Evolutionary conservation across 2,113 vertebrate genomes (phyloP).

Genomic region (Paradisaea rubra): DNA sequence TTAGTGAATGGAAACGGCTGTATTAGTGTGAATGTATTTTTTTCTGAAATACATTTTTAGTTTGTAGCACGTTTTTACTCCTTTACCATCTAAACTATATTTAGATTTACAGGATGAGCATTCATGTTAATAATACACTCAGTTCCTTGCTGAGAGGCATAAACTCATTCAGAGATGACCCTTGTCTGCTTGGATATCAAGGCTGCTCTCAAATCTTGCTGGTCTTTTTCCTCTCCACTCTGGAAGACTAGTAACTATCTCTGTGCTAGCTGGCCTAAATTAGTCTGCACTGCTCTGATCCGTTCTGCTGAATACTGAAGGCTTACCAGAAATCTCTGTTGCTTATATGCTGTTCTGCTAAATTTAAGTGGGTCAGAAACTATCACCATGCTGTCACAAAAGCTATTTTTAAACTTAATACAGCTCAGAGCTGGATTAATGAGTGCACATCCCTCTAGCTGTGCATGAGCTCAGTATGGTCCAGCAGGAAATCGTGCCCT

Average conservation of each 20-base stretch:
- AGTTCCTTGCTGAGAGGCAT: not conserved
- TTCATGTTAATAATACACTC: not conserved
- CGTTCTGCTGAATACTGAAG: not conserved
- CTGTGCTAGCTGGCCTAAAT: not conserved
- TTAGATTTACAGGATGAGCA: not conserved
- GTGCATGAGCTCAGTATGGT: not conserved
- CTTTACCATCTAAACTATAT: not conserved
- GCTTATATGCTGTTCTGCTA: constrained; percentile 17
- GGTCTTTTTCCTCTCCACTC: not conserved
- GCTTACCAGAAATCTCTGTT: not conserved
- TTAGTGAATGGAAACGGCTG: not conserved
- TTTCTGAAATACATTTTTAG: not conserved
- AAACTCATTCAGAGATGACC: not conserved
- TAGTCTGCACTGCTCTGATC: not conserved
- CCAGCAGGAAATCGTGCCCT: not conserved
- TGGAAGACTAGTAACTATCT: not conserved
- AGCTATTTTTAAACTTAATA: constrained; percentile 65
- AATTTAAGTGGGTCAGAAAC: constrained; percentile 62
- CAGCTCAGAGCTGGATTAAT: constrained; percentile 52
- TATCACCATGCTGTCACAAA: constrained; percentile 26
- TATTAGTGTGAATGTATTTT: not conserved
- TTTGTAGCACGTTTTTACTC: not conserved
- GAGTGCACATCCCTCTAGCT: not conserved
- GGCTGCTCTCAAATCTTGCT: not conserved
- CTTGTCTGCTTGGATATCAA: not conserved